Evolutionary conservation across 2,888 invertebrate species (phyloP), one percentile per base, ranked within the genome.

Genomic region (Drosophila suboccidentalis): DNA sequence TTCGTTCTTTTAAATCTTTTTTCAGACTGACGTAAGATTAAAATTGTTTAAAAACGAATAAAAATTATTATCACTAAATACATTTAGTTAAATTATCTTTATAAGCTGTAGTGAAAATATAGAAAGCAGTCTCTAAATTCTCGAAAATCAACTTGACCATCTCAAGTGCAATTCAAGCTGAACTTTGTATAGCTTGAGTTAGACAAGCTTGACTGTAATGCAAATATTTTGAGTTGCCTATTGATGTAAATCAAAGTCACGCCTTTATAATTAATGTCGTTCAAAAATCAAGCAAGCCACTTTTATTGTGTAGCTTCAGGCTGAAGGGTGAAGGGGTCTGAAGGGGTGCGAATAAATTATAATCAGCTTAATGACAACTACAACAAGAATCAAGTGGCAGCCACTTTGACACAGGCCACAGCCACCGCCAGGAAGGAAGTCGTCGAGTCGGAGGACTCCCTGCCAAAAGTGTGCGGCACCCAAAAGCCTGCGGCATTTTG

Each of bases 321-420:
- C 32, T 13, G 13, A 36, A 22, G 9, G 26, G 13, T 10, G n/a
- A 53, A 41, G 47, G 34, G 9, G 15, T 9, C 3, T 19, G 17
- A 36, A 41, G 66, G 70, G 55, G 54, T 58, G 65, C 66, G 80
- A 80, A 83, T 81, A 85, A 87, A 85, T 85, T 88, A 85, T 89
- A 89, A 89, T 89, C 89, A 87, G 88, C 89, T 89, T 89, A 89
- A 89, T 83, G 85, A 85, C 87, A 82, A 80, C 71, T 77, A 79
- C 71, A 78, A 61, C 78, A 78, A 80, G 59, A 66, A 66, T 46
- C 38, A 58, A 68, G 63, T 59, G 53, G 59, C 50, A 58, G 32
- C 46, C 55, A 62, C 58, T 54, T 34, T 44, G 46, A 53, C 49
- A 53, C 49, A 62, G 61, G 43, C 34, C 55, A 19, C 57, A 61